Conservation (phyloP, 2,888 invertebrate species). For the Colostygia pectinataria region DNA sequence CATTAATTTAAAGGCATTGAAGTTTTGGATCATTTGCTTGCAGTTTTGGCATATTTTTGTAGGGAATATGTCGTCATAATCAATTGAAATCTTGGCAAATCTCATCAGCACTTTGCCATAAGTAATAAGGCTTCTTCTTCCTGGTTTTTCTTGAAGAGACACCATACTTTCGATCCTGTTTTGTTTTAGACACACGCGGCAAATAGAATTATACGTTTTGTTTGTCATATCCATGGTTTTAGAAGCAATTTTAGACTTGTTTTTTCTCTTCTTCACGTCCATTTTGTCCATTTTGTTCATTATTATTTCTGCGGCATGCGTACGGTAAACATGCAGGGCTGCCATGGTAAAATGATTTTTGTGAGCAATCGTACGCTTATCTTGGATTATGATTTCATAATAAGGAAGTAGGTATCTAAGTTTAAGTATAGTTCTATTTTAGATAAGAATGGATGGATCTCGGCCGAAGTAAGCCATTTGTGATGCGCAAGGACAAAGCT, state of each 20-base stretch:
- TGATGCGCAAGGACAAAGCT: no score
- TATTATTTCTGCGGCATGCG: no score
- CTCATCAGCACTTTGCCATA: conserved; percentile 56
- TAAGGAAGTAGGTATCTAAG: no score
- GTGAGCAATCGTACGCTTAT: no score
- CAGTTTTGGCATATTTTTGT: conserved; percentile 61
- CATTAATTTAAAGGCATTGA: conserved; percentile 61
- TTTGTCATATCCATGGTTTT: conserved; percentile 48
- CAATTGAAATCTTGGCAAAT: conserved; percentile 53
- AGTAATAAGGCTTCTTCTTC: conserved; percentile 50
- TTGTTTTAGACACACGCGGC: conserved; percentile 61
- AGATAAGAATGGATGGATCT: no score
- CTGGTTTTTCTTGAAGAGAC: conserved; percentile 52
- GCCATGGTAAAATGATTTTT: no score
- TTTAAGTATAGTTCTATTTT: no score
- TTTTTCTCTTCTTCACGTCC: background rate
- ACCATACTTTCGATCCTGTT: conserved; percentile 51
- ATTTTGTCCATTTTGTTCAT: background rate
- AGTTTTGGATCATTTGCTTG: conserved; percentile 55
- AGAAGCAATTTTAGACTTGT: background rate
- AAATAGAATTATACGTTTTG: conserved; percentile 56
- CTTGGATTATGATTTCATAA: no score
- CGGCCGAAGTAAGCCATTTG: no score
- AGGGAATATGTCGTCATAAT: conserved; percentile 56
- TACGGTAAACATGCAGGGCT: no score